These are phyloP conservation scores for Umimayanthus kanabou DNA, from an alignment of 92 coral and sea anemone species.

Conservation along the genomic window DNA sequence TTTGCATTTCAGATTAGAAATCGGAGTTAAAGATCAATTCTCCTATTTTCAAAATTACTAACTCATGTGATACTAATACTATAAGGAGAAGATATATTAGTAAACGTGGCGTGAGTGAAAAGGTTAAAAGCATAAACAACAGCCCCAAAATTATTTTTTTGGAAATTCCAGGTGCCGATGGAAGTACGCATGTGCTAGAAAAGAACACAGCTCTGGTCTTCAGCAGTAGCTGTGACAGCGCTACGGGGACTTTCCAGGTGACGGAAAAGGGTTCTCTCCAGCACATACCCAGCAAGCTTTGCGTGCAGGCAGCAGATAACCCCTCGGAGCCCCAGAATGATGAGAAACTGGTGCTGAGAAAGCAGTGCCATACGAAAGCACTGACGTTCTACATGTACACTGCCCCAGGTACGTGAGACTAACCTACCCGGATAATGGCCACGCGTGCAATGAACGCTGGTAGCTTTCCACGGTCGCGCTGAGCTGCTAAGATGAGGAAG, in stretches of 20 bases:
- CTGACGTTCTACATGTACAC: constrained; percentile 27
- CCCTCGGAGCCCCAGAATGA: constrained; percentile 23
- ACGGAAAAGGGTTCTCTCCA: constrained; percentile 27
- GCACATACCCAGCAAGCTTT: constrained; percentile 44
- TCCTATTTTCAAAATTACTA: no score
- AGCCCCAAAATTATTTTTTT: background rate
- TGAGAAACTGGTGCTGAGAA: constrained; percentile 41
- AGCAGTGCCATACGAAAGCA: background rate
- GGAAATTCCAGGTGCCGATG: constrained; percentile 36
- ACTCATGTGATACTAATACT: no score
- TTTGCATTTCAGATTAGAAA: no score
- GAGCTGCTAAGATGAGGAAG: no score
- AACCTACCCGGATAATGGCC: no score
- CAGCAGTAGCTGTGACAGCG: constrained; percentile 34
- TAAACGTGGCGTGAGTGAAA: no score
- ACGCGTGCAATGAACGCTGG: no score
- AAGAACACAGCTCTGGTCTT: constrained; percentile 33
- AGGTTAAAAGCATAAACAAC: no score
- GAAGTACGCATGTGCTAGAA: constrained; percentile 21
- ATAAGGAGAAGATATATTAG: no score
- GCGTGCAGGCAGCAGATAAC: constrained; percentile 40
- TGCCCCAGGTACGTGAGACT: constrained; percentile 12
- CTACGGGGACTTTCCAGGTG: constrained; percentile 34
- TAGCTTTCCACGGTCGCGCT: no score
- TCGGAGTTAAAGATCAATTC: no score